Percentiles rank a stretch among this genome's conserved stretches.
phyloP scores from a whole-genome alignment of 1,140 invertebrate genomes.

The Drosophila mauritiana region DNA sequence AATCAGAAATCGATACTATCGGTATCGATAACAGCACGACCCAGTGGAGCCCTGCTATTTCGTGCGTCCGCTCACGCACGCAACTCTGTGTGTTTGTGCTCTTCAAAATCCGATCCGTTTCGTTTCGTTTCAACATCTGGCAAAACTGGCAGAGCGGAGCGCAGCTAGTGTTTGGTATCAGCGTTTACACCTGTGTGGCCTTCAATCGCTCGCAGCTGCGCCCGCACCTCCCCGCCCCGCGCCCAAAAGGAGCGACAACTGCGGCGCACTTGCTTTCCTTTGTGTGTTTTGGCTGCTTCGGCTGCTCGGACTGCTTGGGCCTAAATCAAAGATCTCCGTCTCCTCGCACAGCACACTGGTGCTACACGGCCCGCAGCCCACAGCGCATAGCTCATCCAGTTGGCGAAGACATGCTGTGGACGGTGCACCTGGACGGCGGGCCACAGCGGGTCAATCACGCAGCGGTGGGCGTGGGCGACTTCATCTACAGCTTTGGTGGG shows the following conservation, averaged over 20 bases:
- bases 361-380: background rate
- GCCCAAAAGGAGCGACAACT: background rate
- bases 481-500: constrained; percentile 96
- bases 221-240: background rate
- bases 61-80: background rate
- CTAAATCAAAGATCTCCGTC: background rate
- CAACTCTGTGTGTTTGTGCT: background rate
- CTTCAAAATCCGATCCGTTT: too few relatives aligned
- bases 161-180: constrained; percentile 11
- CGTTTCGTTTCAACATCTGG: too few relatives aligned
- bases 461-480: constrained; percentile 91
- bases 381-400: background rate
- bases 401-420: constrained; percentile 88
- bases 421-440: constrained; percentile 93
- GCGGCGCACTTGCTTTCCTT: constrained; percentile 27
- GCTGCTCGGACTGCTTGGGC: background rate
- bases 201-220: constrained; percentile 34
- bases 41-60: background rate
- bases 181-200: constrained; percentile 36
- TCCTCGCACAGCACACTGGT: too few relatives aligned
- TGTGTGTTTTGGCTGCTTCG: constrained; percentile 14
- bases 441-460: constrained; percentile 92
- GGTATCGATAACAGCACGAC: background rate
- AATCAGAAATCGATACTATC: background rate
- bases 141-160: background rate